phyloP scores from a whole-genome alignment of 2,888 invertebrate genomes.

The Agonopterix heracliana region DNA sequence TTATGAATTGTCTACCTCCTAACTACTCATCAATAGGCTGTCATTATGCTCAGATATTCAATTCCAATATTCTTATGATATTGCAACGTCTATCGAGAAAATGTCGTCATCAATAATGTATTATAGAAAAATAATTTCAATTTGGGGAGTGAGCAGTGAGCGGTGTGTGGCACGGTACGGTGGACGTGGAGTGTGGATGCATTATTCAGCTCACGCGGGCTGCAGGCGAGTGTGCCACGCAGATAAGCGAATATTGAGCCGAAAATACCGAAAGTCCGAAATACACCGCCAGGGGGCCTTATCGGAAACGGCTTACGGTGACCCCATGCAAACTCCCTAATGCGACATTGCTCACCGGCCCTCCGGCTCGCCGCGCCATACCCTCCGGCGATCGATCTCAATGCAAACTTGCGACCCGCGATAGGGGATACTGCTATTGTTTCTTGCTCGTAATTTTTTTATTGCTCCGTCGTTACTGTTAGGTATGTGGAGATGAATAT shows the following conservation, averaged over 20 bases:
- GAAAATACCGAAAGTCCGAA: slow-evolving; percentile 43
- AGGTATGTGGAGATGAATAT: not conserved
- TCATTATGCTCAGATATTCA: too few species aligned
- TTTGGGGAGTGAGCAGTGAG: slow-evolving; percentile 33
- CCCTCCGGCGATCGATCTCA: slow-evolving; percentile 66
- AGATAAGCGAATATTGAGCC: slow-evolving; percentile 61
- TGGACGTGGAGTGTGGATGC: slow-evolving; percentile 28
- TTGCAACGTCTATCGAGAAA: not conserved
- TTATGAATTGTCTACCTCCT: too few species aligned
- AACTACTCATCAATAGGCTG: too few species aligned
- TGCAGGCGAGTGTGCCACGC: slow-evolving; percentile 64
- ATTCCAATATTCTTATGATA: too few species aligned
- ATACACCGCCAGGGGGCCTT: slow-evolving; percentile 49
- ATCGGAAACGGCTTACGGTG: slow-evolving; percentile 76
- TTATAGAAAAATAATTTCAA: slow-evolving; percentile 66
- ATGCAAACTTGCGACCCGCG: slow-evolving; percentile 62
- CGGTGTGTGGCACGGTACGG: slow-evolving; percentile 18
- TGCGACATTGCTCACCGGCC: slow-evolving; percentile 62
- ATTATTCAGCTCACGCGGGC: slow-evolving; percentile 66
- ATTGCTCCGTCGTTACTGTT: slow-evolving; percentile 37
- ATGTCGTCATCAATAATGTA: slow-evolving; percentile 41
- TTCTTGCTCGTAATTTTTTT: slow-evolving; percentile 58
- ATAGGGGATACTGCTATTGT: slow-evolving; percentile 55
- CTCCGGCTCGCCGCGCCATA: slow-evolving; percentile 24
- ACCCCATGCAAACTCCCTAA: slow-evolving; percentile 72